These are phyloP conservation scores for Slavum lentiscoides DNA, from an alignment of 2,888 invertebrate species.

Conservation along the genomic window DNA sequence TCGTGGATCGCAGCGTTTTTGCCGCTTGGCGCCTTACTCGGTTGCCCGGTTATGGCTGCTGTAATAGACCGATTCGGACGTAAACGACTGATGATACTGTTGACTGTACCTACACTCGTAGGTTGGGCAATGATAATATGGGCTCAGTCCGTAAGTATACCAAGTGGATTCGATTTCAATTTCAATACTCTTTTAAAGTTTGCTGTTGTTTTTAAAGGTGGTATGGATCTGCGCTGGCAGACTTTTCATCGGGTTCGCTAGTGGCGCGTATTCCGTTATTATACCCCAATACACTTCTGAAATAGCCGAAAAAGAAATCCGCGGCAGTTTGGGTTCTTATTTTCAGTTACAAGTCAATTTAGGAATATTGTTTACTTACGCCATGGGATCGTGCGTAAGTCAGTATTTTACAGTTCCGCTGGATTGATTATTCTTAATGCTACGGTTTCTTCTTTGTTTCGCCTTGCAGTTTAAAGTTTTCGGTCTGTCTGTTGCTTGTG, in stretches of 20 bases:
- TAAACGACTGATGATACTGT: conserved; percentile 69
- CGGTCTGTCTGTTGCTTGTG: conserved; percentile 69
- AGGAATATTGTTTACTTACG: conserved; percentile 81
- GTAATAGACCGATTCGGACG: conserved; percentile 74
- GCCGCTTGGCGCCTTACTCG: conserved; percentile 73
- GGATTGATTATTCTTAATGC: background rate
- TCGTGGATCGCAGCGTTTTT: conserved; percentile 75
- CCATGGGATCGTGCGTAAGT: conserved; percentile 64
- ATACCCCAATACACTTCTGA: conserved; percentile 85
- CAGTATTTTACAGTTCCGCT: background rate
- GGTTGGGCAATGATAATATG: conserved; percentile 77
- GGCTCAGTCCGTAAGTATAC: conserved; percentile 63
- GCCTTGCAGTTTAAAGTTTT: conserved; percentile 62
- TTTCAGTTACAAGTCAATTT: conserved; percentile 84
- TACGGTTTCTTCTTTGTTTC: conserved; percentile 44
- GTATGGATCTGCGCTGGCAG: conserved; percentile 69
- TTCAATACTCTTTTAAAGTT: conserved; percentile 4
- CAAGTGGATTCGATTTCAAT: background rate
- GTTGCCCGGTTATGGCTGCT: conserved; percentile 74
- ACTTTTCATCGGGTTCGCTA: conserved; percentile 73
- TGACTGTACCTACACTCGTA: conserved; percentile 70
- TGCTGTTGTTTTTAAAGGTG: conserved; percentile 58
- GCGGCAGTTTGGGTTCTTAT: conserved; percentile 83
- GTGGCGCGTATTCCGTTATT: conserved; percentile 80
- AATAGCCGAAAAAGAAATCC: conserved; percentile 79